Evolutionary conservation across 2,113 vertebrate species (phyloP).

Genomic region (Parotia lawesii): DNA sequence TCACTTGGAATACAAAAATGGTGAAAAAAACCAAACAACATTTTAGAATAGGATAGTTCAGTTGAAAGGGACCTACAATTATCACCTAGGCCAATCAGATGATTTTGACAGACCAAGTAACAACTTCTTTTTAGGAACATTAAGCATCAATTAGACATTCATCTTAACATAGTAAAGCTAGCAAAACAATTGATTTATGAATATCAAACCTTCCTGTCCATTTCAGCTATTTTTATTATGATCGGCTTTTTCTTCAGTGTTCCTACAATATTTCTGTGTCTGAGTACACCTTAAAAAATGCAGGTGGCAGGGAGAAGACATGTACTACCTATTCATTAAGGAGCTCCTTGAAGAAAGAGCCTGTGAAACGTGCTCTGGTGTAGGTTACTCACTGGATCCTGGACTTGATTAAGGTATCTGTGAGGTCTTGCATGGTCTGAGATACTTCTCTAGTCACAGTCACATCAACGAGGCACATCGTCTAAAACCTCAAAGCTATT

Average conservation of each 20-base stretch:
- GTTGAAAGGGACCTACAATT: not conserved
- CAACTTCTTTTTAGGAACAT: not conserved
- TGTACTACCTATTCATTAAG: not conserved
- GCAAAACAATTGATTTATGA: not conserved
- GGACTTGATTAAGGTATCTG: not conserved
- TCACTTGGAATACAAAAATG: not conserved
- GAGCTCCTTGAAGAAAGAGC: not conserved
- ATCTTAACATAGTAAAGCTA: not conserved
- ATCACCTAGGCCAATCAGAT: not conserved
- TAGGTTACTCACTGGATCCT: not conserved
- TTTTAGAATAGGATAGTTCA: not conserved
- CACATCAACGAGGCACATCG: not conserved
- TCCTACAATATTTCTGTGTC: not conserved
- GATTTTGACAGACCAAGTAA: not conserved
- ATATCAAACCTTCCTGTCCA: not conserved
- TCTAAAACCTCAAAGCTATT: not conserved
- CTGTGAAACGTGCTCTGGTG: not conserved
- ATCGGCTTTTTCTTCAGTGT: not conserved
- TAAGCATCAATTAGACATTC: not conserved
- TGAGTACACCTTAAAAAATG: not conserved
- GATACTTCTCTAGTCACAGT: not conserved
- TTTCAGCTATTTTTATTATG: not conserved
- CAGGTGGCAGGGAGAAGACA: not conserved
- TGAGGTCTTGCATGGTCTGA: not conserved
- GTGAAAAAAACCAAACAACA: fast-evolving